phyloP scores from a whole-genome alignment of 2,888 invertebrate genomes.

The Erpobdella octoculata region DNA sequence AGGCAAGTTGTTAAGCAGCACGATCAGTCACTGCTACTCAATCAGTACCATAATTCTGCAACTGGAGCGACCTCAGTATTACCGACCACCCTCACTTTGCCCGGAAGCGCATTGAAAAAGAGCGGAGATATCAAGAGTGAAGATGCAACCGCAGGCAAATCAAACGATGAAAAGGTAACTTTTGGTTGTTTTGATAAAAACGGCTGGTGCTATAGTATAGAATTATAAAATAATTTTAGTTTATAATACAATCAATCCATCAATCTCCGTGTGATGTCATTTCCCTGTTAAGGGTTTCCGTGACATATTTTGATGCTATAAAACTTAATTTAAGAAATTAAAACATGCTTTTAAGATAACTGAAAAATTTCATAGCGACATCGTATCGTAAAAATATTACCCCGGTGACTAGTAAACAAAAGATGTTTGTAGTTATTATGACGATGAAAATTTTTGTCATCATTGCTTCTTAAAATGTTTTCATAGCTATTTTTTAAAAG shows the following conservation, averaged over 20 bases:
- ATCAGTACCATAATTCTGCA: not conserved
- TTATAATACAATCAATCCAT: not conserved
- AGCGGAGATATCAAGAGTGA: not conserved
- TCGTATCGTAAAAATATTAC: no score
- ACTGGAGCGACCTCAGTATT: not conserved
- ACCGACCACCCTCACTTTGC: slow-evolving; percentile 5
- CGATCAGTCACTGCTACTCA: not conserved
- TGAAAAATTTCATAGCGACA: no score
- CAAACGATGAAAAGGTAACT: slow-evolving; percentile 4
- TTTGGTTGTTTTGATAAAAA: not conserved
- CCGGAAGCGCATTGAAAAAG: not conserved
- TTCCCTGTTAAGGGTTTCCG: no score
- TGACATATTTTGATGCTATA: no score
- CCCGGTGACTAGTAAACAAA: no score
- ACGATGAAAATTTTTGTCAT: no score
- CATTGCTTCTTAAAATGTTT: no score
- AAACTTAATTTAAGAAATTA: no score
- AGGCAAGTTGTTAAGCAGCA: not conserved
- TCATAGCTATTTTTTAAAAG: no score
- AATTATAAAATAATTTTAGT: not conserved
- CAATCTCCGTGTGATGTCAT: not conserved
- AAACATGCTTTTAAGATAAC: no score
- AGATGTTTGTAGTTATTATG: no score
- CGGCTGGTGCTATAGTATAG: not conserved
- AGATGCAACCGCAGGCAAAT: not conserved